Base-by-base conservation (phyloP, 2,888 invertebrate species). In the Lysandra bellargus region DNA sequence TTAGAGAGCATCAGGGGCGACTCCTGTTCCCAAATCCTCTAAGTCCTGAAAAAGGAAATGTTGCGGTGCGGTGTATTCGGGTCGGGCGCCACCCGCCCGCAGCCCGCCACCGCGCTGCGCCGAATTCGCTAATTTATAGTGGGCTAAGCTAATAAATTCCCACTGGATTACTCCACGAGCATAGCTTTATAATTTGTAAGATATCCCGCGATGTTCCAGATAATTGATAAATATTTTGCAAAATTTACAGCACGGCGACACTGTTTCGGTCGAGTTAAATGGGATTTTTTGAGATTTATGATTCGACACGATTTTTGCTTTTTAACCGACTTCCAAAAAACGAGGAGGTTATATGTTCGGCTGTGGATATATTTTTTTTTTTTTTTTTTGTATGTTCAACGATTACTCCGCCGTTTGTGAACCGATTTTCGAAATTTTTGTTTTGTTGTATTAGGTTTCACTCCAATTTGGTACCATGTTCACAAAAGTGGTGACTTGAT, bases 111-210 rank as follows among this genome's bases (percentile, higher is more conserved):
- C 33, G 69, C 69, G 33, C 93, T 90, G 90, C 88, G 86, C 88
- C 88, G 89, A 92, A 92, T 91, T 90, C 87, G 91, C 92, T 89
- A 92, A 94, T 94, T 93, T 93, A 94, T 91, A 88, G 92, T 89
- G 86, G 88, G 89, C 87, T 89, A 88, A 90, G 91, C 91, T 92
- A 93, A 93, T 94, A 94, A 94, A 94, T 94, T 94, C 90, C 87
- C 90, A 92, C 90, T 87, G 93, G 93, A 93, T 94, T 93, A 94
- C 90, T 88, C 87, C 89, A 91, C 90, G 89, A 91, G 91, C 89
- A 89, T 89, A 89, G 91, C 91, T 91, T 91, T 92, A 92, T 92
- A 92, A 93, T 92, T 92, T 91, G 89, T 88, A 88, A 86, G 87
- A 88, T 89, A 92, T 93, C 69, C 14, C 14, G 69, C 69, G 14